Evolutionary conservation across 2,797 vertebrate species (phyloP), one percentile per base, ranked within the genome.

Genomic region (Tapera naevia): DNA sequence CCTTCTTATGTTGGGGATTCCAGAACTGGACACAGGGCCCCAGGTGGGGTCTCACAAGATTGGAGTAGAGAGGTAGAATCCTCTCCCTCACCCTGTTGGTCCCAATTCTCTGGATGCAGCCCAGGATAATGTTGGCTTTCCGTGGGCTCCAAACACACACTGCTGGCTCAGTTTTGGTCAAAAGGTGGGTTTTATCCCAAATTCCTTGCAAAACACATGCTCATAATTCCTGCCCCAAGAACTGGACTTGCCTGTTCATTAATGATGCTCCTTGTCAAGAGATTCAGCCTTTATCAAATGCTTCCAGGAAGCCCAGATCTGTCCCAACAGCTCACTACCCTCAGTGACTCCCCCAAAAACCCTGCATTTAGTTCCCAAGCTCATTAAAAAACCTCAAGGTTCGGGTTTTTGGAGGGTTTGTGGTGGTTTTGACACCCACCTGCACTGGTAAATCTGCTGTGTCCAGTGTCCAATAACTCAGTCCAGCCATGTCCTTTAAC

Each of bases 341-440:
- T 9, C 35, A 62, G 71, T 46, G 11, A n/a, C 16, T 41, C 43
- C 37, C 5, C 7, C 2, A 5, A 53, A 81, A 60, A 21, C 18
- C 48, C n/a, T 11, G 1, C 5, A 11, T 56, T 70, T 56, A 21
- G 23, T 7, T 65, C 35, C 16, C 1, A 0, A 85, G 17, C 7
- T 76, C 35, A 5, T 53, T 41, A n/a, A 24, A 75, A 94, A 87
- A 81, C 39, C 15, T 74, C 37, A 17, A 14, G 7, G 45, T 91
- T 15, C 48, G 54, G 17, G 30, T 0, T 3, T 13, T 1, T 7
- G 2, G 45, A 4, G 11, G 13, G 6, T 2, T 10, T 30, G 9
- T 18, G 35, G 22, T 0, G 0, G 2, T 13, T 56, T 41, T 62
- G 22, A 39, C 16, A 79, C 32, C 33, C n/a, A 17, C 46, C 71